These are phyloP conservation scores for Plagodis dolabraria DNA, from an alignment of 2,888 invertebrate genomes.

Conservation along the genomic window DNA sequence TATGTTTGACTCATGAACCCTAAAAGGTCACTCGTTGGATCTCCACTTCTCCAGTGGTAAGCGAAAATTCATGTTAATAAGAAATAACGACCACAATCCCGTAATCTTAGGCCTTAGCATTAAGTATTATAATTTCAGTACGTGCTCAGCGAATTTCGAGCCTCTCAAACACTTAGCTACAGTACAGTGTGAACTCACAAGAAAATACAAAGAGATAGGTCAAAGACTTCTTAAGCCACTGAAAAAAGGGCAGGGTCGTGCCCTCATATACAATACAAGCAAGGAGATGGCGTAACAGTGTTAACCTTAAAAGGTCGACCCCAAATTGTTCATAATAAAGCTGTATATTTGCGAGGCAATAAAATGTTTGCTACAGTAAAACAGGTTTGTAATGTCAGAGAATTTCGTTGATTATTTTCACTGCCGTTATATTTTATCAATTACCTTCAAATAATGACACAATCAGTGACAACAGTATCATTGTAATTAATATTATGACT, in stretches of 20 bases:
- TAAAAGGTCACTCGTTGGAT: no score
- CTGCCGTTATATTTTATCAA: background rate
- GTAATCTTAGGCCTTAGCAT: no score
- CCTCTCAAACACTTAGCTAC: constrained; percentile 12
- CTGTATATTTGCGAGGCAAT: constrained; percentile 39
- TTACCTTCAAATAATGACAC: no score
- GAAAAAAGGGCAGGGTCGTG: constrained; percentile 23
- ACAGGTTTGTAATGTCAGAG: constrained; percentile 11
- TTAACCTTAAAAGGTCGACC: constrained; percentile 46
- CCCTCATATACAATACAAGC: constrained; percentile 39
- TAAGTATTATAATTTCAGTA: background rate
- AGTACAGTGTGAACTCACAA: constrained; percentile 20
- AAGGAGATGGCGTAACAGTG: constrained; percentile 43
- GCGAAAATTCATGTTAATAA: no score
- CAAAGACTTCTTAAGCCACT: constrained; percentile 28
- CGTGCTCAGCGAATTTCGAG: constrained; percentile 7
- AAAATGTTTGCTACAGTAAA: constrained; percentile 27
- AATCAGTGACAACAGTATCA: no score
- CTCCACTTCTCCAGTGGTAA: no score
- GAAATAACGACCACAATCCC: no score
- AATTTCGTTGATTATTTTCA: constrained; percentile 7
- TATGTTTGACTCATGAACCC: no score
- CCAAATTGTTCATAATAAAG: constrained; percentile 39
- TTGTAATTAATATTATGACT: no score
- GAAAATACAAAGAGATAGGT: constrained; percentile 31